Evolutionary conservation across 2,888 invertebrate species (phyloP).

Genomic region (Macrosiphum euphorbiae): DNA sequence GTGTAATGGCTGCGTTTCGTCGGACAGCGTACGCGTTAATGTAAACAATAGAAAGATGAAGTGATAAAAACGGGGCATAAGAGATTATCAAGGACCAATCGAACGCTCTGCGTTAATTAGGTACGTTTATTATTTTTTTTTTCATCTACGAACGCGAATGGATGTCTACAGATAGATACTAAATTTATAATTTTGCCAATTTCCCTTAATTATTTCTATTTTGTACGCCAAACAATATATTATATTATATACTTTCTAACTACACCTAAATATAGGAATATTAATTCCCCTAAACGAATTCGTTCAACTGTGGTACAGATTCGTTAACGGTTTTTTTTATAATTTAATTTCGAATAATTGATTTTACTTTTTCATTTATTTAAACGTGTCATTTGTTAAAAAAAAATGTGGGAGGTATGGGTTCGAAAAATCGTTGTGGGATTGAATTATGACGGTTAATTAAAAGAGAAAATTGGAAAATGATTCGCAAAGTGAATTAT

Average conservation of each 20-base stretch:
- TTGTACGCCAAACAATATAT: not conserved
- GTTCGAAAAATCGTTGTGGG: not conserved
- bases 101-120: not conserved
- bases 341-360: conserved; percentile 40
- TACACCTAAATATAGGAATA: not conserved
- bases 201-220: not conserved
- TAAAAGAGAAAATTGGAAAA: conserved; percentile 54
- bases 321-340: conserved; percentile 1
- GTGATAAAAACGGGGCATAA: not conserved
- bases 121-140: not conserved
- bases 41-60: not conserved
- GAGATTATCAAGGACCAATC: not conserved
- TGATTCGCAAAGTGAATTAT: conserved; percentile 30
- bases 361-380: conserved; percentile 42
- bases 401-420: not conserved
- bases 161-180: not conserved
- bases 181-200: not conserved
- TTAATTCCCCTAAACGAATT: conserved; percentile 5
- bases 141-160: not conserved
- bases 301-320: not conserved
- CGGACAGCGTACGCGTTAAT: no score
- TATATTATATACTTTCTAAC: not conserved
- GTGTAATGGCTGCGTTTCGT: not conserved
- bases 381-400: conserved; percentile 24
- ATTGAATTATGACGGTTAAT: conserved; percentile 54